Conservation (phyloP, 2,888 invertebrate genomes). For the Griposia aprilina region DNA sequence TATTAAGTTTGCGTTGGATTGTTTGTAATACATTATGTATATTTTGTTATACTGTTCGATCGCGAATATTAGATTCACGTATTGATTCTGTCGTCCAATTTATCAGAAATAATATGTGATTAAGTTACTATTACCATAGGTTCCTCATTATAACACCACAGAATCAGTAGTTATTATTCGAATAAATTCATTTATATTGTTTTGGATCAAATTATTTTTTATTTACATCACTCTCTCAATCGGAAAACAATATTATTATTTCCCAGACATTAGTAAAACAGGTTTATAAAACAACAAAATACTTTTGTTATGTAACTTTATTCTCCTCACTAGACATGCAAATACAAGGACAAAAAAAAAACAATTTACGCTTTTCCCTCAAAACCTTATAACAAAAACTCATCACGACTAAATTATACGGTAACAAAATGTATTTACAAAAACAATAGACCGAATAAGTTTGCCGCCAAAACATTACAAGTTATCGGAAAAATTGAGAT, state of each 20-base stretch:
- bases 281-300: constrained; percentile 66
- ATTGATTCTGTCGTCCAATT: constrained; percentile 67
- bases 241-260: constrained; percentile 1
- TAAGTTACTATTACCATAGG: constrained; percentile 62
- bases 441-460: constrained; percentile 68
- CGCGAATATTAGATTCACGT: constrained; percentile 64
- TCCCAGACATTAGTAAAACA: constrained; percentile 26
- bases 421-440: constrained; percentile 84
- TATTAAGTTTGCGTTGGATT: constrained; percentile 76
- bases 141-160: constrained; percentile 73
- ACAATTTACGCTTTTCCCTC: constrained; percentile 77
- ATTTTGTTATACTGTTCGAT: constrained; percentile 65
- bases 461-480: constrained; percentile 64
- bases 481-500: constrained; percentile 72
- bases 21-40: constrained; percentile 65
- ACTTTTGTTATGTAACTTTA: constrained; percentile 85
- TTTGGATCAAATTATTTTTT: constrained; percentile 63
- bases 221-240: constrained; percentile 54
- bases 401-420: constrained; percentile 79
- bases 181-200: constrained; percentile 73
- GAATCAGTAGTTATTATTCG: constrained; percentile 76
- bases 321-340: constrained; percentile 89
- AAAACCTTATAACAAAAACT: constrained; percentile 78
- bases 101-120: constrained; percentile 70
- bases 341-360: constrained; percentile 86